These are phyloP conservation scores for Dolichotis patagonum DNA, from an alignment of 2,113 vertebrate species.

Conservation along the genomic window DNA sequence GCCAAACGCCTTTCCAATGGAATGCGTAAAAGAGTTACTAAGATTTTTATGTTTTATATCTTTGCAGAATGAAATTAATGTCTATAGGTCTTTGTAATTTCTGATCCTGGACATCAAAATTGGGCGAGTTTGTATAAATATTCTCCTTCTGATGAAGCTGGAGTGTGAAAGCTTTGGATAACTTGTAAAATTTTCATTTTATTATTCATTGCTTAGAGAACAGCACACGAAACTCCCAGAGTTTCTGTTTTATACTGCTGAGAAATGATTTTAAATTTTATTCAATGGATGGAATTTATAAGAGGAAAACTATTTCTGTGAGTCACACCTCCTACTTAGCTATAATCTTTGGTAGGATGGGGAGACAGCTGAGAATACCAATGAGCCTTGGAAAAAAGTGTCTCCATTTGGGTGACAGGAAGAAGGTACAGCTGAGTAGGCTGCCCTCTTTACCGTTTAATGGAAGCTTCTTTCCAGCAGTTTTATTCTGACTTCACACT, in stretches of 20 bases:
- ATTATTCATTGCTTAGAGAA: constrained; percentile 46
- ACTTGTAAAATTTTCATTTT: constrained; percentile 57
- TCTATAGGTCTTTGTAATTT: constrained; percentile 44
- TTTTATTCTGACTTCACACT: constrained; percentile 51
- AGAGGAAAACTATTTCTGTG: constrained; percentile 75
- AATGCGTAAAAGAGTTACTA: constrained; percentile 12
- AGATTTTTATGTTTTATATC: constrained; percentile 32
- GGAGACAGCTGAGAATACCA: constrained; percentile 64
- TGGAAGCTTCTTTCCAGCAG: constrained; percentile 5
- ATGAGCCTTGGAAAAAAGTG: constrained; percentile 52
- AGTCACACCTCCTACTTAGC: constrained; percentile 78
- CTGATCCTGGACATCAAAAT: not conserved
- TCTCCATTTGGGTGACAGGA: constrained; percentile 34
- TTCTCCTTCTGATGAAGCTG: constrained; percentile 13
- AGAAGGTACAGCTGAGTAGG: not conserved
- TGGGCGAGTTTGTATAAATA: constrained; percentile 1
- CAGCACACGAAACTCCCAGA: not conserved
- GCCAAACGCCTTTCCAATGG: constrained; percentile 5
- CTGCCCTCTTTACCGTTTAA: constrained; percentile 10
- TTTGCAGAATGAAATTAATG: constrained; percentile 53
- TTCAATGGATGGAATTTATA: constrained; percentile 76
- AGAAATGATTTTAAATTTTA: constrained; percentile 71
- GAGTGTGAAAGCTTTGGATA: constrained; percentile 41
- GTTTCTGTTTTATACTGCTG: constrained; percentile 47
- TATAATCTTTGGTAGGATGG: constrained; percentile 61